phyloP scores from a whole-genome alignment of 2,888 invertebrate species.

The Eupithecia dodoneata region DNA sequence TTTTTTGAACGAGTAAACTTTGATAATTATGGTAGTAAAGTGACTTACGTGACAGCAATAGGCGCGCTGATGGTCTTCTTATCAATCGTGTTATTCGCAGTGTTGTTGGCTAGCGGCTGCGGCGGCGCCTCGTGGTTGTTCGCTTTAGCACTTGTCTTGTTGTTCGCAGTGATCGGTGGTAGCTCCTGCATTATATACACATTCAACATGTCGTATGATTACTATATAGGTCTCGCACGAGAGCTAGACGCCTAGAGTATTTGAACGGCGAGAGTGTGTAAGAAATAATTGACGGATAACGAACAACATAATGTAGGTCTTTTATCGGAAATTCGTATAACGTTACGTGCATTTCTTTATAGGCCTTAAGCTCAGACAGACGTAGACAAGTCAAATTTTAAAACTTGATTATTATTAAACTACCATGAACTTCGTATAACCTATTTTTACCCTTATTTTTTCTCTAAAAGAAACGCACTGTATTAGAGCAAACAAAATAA shows the following conservation, averaged over 20 bases:
- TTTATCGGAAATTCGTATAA: background rate
- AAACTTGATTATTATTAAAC: too few relatives aligned
- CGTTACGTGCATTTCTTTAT: too few relatives aligned
- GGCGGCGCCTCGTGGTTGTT: conserved; percentile 59
- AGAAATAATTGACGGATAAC: background rate
- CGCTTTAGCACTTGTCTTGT: conserved; percentile 63
- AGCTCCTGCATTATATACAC: conserved; percentile 66
- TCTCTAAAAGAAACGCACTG: too few relatives aligned
- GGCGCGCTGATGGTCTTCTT: conserved; percentile 80
- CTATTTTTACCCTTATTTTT: too few relatives aligned
- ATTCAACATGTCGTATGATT: conserved; percentile 13
- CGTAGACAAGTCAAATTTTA: too few relatives aligned
- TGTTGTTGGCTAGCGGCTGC: conserved; percentile 55
- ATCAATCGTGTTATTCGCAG: conserved; percentile 74
- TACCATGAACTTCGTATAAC: too few relatives aligned
- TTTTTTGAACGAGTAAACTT: too few relatives aligned
- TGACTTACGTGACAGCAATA: conserved; percentile 80
- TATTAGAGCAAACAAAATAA: too few relatives aligned
- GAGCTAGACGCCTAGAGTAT: background rate
- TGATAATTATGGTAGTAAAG: too few relatives aligned
- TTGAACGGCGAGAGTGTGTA: background rate
- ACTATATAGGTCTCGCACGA: background rate
- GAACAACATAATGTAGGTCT: background rate
- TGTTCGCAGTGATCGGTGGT: conserved; percentile 74
- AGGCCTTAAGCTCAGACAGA: too few relatives aligned